These are phyloP conservation scores for Cettia cetti DNA, from an alignment of 2,113 vertebrate genomes.

Conservation along the genomic window DNA sequence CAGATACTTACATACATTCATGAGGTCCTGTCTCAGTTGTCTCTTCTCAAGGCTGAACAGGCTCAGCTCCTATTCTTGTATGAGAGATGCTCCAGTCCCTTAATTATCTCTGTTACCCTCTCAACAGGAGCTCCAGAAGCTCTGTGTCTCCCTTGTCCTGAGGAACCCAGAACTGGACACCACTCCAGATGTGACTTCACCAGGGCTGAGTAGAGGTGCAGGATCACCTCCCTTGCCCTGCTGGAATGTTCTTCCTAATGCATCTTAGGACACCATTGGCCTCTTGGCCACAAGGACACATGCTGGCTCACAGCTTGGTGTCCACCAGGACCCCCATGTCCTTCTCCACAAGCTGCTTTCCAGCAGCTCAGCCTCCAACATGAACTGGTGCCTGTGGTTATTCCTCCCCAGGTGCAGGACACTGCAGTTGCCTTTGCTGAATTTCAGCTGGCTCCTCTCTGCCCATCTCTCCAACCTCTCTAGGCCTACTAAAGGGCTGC, in stretches of 20 bases:
- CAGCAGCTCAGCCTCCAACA: neutral
- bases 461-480: neutral
- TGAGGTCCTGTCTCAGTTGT: neutral
- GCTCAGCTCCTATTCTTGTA: neutral
- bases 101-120: neutral
- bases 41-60: neutral
- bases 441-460: neutral
- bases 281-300: neutral
- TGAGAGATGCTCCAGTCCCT: neutral
- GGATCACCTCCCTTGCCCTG: neutral
- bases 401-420: neutral
- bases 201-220: neutral
- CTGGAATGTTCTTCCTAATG: neutral
- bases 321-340: neutral
- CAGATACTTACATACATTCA: neutral
- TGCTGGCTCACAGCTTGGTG: neutral
- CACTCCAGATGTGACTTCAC: neutral
- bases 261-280: neutral
- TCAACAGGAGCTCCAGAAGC: neutral
- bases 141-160: neutral
- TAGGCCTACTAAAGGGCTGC: neutral
- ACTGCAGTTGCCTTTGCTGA: neutral
- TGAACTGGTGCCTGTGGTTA: accelerated
- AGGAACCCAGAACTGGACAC: neutral
- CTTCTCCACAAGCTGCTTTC: neutral